A percentile compares a stretch with the other conserved stretches of the same genome.
These are phyloP conservation scores for Monochamus saltuarius DNA, from an alignment of 1,140 invertebrate species.

Conservation along the genomic window DNA sequence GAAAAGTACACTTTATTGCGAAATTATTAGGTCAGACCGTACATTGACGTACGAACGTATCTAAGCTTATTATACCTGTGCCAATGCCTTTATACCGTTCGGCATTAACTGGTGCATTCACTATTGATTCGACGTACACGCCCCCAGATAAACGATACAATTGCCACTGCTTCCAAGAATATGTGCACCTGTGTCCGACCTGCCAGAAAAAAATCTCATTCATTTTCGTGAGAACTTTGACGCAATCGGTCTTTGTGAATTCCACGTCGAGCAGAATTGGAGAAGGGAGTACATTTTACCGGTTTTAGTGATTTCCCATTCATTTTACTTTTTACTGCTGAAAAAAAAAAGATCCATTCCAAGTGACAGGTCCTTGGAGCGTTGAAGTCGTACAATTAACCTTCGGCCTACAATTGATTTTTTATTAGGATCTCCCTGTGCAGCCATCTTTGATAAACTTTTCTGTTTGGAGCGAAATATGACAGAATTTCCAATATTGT, in stretches of 20 bases:
- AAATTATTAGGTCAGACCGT: too few species aligned
- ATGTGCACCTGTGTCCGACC: constrained; percentile 5
- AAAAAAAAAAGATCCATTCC: neutral
- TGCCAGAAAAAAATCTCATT: neutral
- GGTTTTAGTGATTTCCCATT: too few species aligned
- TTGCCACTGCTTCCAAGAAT: neutral
- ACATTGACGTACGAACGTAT: too few species aligned
- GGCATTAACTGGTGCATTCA: too few species aligned
- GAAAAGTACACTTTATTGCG: too few species aligned
- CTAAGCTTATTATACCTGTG: too few species aligned
- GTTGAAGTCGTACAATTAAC: neutral
- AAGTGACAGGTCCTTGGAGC: constrained; percentile 9
- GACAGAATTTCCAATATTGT: too few species aligned
- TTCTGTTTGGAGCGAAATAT: neutral
- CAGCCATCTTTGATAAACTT: neutral
- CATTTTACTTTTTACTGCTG: too few species aligned
- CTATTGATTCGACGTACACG: constrained; percentile 3
- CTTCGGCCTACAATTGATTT: neutral
- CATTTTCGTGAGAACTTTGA: constrained; percentile 13
- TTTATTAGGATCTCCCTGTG: neutral
- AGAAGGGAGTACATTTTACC: too few species aligned
- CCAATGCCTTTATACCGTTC: too few species aligned
- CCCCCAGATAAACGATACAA: constrained; percentile 7
- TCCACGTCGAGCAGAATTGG: too few species aligned
- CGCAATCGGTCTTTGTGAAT: constrained; percentile 6